These are phyloP conservation scores for Ligdia adustata DNA, from an alignment of 2,888 invertebrate species.

Conservation along the genomic window DNA sequence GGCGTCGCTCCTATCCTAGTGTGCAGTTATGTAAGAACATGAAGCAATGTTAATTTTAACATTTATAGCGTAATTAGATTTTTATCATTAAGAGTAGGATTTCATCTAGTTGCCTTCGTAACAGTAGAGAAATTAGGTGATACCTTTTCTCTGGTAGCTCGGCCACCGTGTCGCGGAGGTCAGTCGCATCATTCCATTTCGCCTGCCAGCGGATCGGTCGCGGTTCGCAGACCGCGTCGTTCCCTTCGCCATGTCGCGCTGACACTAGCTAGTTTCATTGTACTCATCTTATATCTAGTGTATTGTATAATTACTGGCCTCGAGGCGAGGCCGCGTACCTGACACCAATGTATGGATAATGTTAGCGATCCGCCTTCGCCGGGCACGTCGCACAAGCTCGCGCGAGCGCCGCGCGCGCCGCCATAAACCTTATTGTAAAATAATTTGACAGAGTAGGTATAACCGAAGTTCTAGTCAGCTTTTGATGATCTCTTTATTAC, in stretches of 20 bases:
- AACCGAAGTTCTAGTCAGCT: conserved; percentile 81
- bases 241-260: conserved; percentile 52
- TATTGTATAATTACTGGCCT: conserved; percentile 60
- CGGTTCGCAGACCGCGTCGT: conserved; percentile 34
- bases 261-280: conserved; percentile 71
- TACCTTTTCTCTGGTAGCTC: conserved; percentile 80
- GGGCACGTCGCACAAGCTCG: conserved; percentile 53
- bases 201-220: conserved; percentile 69
- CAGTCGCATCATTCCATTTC: conserved; percentile 56
- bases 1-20: conserved; percentile 45
- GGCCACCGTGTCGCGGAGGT: conserved; percentile 62
- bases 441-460: conserved; percentile 75
- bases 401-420: conserved; percentile 30
- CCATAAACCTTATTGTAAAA: conserved; percentile 46
- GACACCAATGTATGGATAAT: conserved; percentile 72
- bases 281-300: conserved; percentile 55
- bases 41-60: conserved; percentile 84
- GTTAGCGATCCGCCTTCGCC: conserved; percentile 39
- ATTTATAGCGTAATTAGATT: conserved; percentile 80
- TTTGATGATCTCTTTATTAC: conserved; percentile 77
- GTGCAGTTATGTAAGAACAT: conserved; percentile 65
- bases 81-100: conserved; percentile 83
- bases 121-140: conserved; percentile 79
- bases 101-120: conserved; percentile 84
- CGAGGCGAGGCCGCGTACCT: conserved; percentile 73